Evolutionary conservation across 2,888 invertebrate species (phyloP).

Genomic region (Helicoverpa assulta): DNA sequence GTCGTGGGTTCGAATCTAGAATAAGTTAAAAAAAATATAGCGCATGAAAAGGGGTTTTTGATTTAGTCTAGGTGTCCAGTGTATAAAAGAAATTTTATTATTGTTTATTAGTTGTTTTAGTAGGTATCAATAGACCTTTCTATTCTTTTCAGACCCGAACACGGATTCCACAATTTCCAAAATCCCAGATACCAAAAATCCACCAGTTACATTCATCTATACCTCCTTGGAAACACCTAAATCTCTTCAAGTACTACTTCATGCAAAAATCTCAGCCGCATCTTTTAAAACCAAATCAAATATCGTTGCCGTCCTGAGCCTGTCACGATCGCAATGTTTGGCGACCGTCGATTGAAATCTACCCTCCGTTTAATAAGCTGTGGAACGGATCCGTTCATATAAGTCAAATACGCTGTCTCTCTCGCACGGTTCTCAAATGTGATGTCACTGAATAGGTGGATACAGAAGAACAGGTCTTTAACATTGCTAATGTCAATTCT

Average conservation of each 20-base stretch:
- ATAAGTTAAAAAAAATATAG: too few relatives aligned
- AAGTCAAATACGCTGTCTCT: slow-evolving; percentile 29
- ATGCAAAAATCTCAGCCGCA: slow-evolving; percentile 1
- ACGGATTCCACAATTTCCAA: too few relatives aligned
- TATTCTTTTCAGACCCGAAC: too few relatives aligned
- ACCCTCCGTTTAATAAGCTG: slow-evolving; percentile 73
- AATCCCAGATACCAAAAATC: background rate
- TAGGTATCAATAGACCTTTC: too few relatives aligned
- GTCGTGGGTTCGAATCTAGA: too few relatives aligned
- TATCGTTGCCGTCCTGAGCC: slow-evolving; percentile 29
- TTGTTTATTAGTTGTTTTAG: too few relatives aligned
- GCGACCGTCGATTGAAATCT: slow-evolving; percentile 58
- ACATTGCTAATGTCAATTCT: too few relatives aligned
- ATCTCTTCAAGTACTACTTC: background rate
- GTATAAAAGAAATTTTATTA: too few relatives aligned
- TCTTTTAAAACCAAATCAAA: slow-evolving; percentile 25
- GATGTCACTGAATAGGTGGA: slow-evolving; percentile 6
- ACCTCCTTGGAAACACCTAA: background rate
- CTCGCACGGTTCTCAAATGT: slow-evolving; percentile 34
- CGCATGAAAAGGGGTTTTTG: too few relatives aligned
- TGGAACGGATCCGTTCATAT: slow-evolving; percentile 37
- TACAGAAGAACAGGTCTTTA: background rate
- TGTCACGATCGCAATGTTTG: slow-evolving; percentile 52
- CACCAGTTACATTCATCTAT: background rate
- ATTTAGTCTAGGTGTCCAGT: too few relatives aligned